Evolutionary conservation across 2,113 vertebrate species (phyloP).

Genomic region (Chloroceryle aenea): DNA sequence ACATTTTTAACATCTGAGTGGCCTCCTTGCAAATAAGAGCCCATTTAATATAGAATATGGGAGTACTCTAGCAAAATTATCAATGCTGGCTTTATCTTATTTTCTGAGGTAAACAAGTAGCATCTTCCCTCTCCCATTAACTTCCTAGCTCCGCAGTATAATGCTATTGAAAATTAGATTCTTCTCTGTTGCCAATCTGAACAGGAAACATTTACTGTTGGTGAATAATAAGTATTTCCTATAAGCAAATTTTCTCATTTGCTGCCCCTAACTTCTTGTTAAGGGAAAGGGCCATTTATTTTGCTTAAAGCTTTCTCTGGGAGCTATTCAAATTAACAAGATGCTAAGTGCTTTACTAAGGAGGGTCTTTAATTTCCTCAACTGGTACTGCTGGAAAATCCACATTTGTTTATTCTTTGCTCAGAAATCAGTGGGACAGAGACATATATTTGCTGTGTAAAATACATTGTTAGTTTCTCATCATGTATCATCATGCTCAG

Average conservation of each 20-base stretch:
- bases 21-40: neutral
- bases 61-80: neutral
- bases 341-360: constrained; percentile 30
- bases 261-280: neutral
- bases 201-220: constrained; percentile 9
- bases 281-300: constrained; percentile 32
- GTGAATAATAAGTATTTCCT: constrained; percentile 23
- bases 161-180: neutral
- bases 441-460: constrained; percentile 21
- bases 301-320: constrained; percentile 3
- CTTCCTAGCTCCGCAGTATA: neutral
- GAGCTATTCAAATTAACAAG: constrained; percentile 37
- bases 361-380: constrained; percentile 52
- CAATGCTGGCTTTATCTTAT: neutral
- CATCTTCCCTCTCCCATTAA: neutral
- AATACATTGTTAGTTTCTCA: neutral
- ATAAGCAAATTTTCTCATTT: constrained; percentile 36
- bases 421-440: neutral
- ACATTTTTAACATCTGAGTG: neutral
- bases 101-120: neutral
- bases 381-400: constrained; percentile 56
- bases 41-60: neutral
- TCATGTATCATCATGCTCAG: neutral
- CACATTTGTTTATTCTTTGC: neutral
- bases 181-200: neutral